Conservation (phyloP, 2,888 invertebrate genomes). For the Agriopis aurantiaria region DNA sequence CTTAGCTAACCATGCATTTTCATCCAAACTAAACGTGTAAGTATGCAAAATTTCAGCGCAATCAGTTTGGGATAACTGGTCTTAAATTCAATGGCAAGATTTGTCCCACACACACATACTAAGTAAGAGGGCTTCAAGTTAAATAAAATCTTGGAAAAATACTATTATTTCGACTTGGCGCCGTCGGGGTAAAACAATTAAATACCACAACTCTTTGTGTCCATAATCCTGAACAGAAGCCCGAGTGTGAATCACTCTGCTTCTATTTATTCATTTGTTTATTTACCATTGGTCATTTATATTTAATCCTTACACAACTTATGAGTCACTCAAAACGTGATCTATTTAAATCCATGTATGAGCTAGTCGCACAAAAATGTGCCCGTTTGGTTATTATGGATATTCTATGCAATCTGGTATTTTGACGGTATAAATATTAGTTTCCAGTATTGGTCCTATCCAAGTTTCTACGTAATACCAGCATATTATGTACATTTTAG, state of each 20-base stretch:
- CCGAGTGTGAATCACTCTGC: neutral
- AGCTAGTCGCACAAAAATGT: constrained; percentile 12
- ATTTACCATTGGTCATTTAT: neutral
- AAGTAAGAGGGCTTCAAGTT: too few species aligned
- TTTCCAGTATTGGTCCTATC: neutral
- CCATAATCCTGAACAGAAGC: neutral
- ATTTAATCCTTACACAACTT: constrained; percentile 5
- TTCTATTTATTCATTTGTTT: too few species aligned
- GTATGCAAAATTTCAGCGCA: too few species aligned
- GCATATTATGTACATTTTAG: too few species aligned
- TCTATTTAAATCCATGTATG: constrained; percentile 18
- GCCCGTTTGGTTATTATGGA: neutral
- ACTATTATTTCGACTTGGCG: neutral
- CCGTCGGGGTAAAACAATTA: too few species aligned
- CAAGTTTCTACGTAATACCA: too few species aligned
- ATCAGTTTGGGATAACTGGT: too few species aligned
- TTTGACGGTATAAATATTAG: constrained; percentile 15
- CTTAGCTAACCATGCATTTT: too few species aligned
- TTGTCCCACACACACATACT: too few species aligned
- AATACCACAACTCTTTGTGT: neutral
- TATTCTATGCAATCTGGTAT: constrained; percentile 2
- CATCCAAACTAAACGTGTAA: too few species aligned
- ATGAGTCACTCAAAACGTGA: constrained; percentile 15
- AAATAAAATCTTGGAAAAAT: neutral
- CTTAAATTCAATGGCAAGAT: too few species aligned